Conservation (phyloP, 2,113 vertebrate species). For the Oryzias celebensis region DNA sequence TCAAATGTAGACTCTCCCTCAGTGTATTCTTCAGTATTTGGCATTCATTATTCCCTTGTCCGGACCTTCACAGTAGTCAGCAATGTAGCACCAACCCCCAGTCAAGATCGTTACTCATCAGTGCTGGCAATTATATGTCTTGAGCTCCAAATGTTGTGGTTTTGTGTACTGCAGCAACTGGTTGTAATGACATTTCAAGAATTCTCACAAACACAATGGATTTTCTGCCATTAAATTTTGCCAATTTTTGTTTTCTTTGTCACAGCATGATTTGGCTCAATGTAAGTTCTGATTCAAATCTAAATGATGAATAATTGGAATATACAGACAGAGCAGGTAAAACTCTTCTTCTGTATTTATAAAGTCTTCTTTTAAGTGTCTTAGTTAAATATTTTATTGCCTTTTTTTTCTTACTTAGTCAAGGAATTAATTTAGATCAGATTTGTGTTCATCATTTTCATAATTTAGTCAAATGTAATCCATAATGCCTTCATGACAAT, state of each 20-base stretch:
- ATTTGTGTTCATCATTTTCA: too few species aligned
- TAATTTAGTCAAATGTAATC: too few species aligned
- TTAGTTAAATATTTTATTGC: too few species aligned
- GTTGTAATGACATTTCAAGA: neutral
- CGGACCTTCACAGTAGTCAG: slow-evolving; percentile 28
- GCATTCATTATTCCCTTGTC: slow-evolving; percentile 6
- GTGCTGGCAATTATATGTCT: slow-evolving; percentile 2
- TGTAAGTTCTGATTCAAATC: too few species aligned
- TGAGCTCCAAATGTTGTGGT: slow-evolving; percentile 9
- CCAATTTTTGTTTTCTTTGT: neutral
- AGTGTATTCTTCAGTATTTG: slow-evolving; percentile 25
- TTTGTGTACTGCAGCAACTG: neutral
- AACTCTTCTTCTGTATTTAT: too few species aligned
- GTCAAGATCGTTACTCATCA: slow-evolving; percentile 13
- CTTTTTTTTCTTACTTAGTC: too few species aligned
- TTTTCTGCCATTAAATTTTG: neutral
- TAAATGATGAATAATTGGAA: too few species aligned
- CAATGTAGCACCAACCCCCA: slow-evolving; percentile 62
- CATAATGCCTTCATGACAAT: too few species aligned
- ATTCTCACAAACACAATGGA: neutral
- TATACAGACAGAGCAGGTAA: too few species aligned
- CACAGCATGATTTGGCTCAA: too few species aligned
- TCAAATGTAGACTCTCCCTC: slow-evolving; percentile 28
- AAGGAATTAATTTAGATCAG: too few species aligned
- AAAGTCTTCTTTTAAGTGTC: too few species aligned